Conservation (phyloP, 2,113 vertebrate genomes). For the Phylloscopus trochiloides region DNA sequence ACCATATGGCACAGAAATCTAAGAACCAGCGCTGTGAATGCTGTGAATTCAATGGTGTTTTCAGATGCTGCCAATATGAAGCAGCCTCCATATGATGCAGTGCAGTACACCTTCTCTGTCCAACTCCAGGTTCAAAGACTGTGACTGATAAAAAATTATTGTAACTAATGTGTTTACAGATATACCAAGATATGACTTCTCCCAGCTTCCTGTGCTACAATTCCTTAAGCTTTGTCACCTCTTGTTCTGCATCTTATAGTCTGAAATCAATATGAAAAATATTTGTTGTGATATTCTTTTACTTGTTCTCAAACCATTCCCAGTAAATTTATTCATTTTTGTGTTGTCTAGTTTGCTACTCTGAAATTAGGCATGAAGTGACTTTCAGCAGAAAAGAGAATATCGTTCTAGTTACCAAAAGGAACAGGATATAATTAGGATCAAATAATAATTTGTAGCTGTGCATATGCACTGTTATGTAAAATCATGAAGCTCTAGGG, state of each 20-base stretch:
- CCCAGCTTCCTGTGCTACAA: background rate
- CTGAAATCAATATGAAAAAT: background rate
- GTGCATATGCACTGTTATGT: background rate
- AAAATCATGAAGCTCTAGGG: background rate
- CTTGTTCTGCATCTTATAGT: background rate
- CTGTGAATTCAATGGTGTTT: background rate
- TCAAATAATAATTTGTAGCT: background rate
- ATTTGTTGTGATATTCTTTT: background rate
- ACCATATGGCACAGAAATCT: slow-evolving; percentile 31
- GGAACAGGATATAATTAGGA: background rate
- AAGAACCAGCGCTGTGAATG: background rate
- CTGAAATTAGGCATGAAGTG: background rate
- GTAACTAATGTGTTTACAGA: background rate
- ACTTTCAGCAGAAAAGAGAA: slow-evolving; percentile 22
- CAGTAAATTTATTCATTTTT: background rate
- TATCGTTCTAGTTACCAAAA: background rate
- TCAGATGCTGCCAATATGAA: slow-evolving; percentile 2
- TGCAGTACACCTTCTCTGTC: background rate
- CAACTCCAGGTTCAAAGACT: background rate
- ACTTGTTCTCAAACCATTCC: background rate
- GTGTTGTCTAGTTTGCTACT: background rate
- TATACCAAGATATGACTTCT: background rate
- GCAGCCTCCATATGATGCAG: background rate
- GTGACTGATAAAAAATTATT: background rate
- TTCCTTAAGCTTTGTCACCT: background rate